Conservation (phyloP, 2,888 invertebrate species). For the Synergus itoensis region DNA sequence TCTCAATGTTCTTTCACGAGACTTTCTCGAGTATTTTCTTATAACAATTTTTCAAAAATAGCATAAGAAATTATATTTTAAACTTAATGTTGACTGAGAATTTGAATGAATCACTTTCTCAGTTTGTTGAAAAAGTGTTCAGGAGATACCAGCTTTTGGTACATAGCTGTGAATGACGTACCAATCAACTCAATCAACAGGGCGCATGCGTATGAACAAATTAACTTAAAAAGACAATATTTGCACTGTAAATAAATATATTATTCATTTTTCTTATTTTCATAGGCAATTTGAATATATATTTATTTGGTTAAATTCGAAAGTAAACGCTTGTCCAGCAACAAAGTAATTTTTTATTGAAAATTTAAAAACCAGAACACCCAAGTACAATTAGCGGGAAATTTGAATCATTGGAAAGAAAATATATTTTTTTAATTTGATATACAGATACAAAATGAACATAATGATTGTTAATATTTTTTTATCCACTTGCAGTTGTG, state of each 20-base stretch:
- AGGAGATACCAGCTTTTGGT: background rate
- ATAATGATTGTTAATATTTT: background rate
- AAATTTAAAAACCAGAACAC: background rate
- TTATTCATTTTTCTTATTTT: background rate
- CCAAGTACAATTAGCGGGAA: background rate
- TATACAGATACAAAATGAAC: background rate
- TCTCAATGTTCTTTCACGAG: too few relatives aligned
- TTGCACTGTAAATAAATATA: background rate
- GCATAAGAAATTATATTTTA: background rate
- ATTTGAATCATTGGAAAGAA: constrained; percentile 11
- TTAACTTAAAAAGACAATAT: background rate
- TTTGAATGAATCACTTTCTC: background rate
- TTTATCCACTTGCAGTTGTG: background rate
- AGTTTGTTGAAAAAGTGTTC: background rate
- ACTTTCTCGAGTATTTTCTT: too few relatives aligned
- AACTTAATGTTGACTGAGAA: background rate
- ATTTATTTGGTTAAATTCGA: background rate
- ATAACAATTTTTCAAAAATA: too few relatives aligned
- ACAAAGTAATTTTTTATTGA: background rate
- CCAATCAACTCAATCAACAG: background rate
- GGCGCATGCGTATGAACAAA: background rate
- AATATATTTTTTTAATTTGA: background rate
- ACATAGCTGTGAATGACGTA: background rate
- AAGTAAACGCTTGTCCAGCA: background rate
- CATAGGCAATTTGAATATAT: constrained; percentile 3